A percentile compares a stretch with the other conserved stretches of the same genome.
Evolutionary conservation across 2,888 invertebrate species (phyloP).

Genomic region (Eupithecia pulchellata): DNA sequence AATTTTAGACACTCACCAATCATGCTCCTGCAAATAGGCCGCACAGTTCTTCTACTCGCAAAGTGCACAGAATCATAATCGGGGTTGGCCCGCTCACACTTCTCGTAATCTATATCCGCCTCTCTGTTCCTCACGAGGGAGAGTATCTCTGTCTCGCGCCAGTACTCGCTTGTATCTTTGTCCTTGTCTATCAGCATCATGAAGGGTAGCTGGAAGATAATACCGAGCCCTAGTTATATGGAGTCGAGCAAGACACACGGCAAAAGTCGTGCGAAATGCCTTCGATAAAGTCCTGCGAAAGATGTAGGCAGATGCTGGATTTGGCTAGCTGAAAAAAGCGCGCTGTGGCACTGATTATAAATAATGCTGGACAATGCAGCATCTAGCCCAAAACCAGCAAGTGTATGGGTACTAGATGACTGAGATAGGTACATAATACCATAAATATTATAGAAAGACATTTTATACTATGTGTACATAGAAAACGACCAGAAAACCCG

Average conservation of each 20-base stretch:
- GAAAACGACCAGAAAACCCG: too few relatives aligned
- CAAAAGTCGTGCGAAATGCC: too few relatives aligned
- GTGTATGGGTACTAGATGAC: too few relatives aligned
- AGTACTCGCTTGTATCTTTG: slow-evolving; percentile 75
- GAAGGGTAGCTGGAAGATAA: slow-evolving; percentile 67
- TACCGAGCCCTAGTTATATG: background rate
- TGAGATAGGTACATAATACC: too few relatives aligned
- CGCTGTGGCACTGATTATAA: background rate
- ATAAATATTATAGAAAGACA: too few relatives aligned
- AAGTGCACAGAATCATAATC: slow-evolving; percentile 53
- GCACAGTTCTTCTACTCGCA: slow-evolving; percentile 60
- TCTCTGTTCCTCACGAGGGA: slow-evolving; percentile 65
- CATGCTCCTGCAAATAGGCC: slow-evolving; percentile 68
- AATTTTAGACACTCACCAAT: slow-evolving; percentile 60
- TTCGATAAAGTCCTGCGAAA: too few relatives aligned
- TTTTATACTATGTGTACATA: too few relatives aligned
- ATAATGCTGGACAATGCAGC: too few relatives aligned
- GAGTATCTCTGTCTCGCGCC: slow-evolving; percentile 77
- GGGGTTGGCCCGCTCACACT: slow-evolving; percentile 56
- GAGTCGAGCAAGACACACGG: background rate
- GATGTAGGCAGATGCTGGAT: too few relatives aligned
- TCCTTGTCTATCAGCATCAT: slow-evolving; percentile 66
- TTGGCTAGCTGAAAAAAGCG: too few relatives aligned
- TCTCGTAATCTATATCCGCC: slow-evolving; percentile 65
- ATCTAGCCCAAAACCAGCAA: too few relatives aligned